Base-by-base conservation (phyloP, 2,797 vertebrate species). In the Telmatherina bonti region DNA sequence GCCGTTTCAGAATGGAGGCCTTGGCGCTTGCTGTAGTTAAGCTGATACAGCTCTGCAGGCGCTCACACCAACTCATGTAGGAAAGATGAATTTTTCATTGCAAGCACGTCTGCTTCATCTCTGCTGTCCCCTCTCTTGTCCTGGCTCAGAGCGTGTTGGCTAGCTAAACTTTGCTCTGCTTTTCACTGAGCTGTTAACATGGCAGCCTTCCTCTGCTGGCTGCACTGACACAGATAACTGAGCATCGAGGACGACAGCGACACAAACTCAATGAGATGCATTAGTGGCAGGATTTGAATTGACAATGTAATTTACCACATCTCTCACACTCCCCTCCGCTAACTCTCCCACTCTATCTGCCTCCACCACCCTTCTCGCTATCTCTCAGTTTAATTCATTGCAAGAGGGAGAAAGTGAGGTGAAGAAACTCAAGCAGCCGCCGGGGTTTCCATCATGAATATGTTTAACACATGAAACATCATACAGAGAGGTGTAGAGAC, bases 271-370 rank as follows among this genome's bases (percentile, higher is more conserved):
- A 96, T 96, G 95, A 97, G 95, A 96, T 96, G 95, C 95, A 96
- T 96, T 96, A 95, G 95, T 89, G 93, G 93, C 93, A 91, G 94
- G 92, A 96, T 96, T 95, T 95, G 95, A 96, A 94, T 95, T 88
- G 91, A 90, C 95, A 95, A 96, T 96, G 93, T 91, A 96, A 96
- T 96, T 97, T 97, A 95, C 93, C 91, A 92, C 92, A 94, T 95
- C 94, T 96, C 94, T 74, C 71, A 55, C 72, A 29, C 67, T 58
- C 60, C 76, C 67, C 58, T 49, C 70, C 10, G 57, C 73, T 75
- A 64, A 76, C 75, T 84, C 87, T 57, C 66, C 35, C 71, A 67
- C 84, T 87, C 82, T 88, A 87, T 90, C 89, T 77, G 75, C 91
- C 89, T 64, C 61, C 49, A 27, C 78, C 88, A 85, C 85, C 87